Evolutionary conservation across 2,888 invertebrate species (phyloP), one percentile per base, ranked within the genome.

Genomic region (Odontomyia ornata): DNA sequence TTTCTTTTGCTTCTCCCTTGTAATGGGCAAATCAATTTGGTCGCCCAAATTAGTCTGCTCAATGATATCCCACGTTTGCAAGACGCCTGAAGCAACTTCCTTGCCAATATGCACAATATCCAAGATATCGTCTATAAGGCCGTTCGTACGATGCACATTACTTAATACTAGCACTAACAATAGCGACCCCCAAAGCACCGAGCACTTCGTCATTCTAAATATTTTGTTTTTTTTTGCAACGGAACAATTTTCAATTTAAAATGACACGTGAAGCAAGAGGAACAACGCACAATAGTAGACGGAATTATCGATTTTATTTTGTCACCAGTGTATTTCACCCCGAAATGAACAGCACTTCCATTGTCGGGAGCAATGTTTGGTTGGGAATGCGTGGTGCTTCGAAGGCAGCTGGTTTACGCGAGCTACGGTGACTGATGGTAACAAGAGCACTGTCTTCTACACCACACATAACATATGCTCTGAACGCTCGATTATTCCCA

Each of bases 61-160:
- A 30, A 92, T 86, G 15, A 91, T 83, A 80, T 91, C 90, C 92
- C 92, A 92, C 27, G 91, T 88, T 81, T 89, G 89, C 0, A 91
- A 84, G 36, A 92, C 87, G 69, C 90, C 89, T 71, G 89, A 87
- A 30, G 89, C 89, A 46, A 92, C 89, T 82, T 91, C 91, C 82
- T 90, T 91, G 47, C 84, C 82, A n/a, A 86, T 82, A 81, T 88
- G 88, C 23, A 91, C 82, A 15, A 92, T 88, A 83, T 92, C 92
- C 67, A 91, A 83, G 1, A 90, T 89, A 81, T 90, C 91, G 79
- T 89, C 90, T 28, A 91, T 83, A 65, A 91, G 81, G 25, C 88
- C 90, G 82, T 82, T 82, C 1, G 84, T 80, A 11, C 81, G 81
- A 25, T 79, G 83, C 84, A 75, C 47, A 77, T 75, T 36, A 28